A percentile compares a stretch with the other conserved stretches of the same genome.
phyloP scores from a whole-genome alignment of 2,888 invertebrate genomes.

The Napeogenes sylphis region DNA sequence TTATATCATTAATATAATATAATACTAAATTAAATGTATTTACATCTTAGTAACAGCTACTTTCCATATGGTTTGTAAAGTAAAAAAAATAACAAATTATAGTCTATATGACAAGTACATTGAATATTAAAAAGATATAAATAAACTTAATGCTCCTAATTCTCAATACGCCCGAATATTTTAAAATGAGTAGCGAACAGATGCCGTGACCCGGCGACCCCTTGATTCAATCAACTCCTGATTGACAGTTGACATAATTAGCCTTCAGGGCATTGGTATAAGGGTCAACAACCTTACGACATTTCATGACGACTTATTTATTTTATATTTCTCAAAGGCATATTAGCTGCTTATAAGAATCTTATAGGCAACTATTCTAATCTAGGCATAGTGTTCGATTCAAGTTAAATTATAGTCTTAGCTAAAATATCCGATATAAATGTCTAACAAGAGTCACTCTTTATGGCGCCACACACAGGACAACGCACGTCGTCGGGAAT shows the following conservation, averaged over 20 bases:
- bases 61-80: too few relatives aligned
- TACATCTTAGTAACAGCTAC: too few relatives aligned
- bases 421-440: conserved; percentile 31
- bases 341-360: not conserved
- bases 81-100: too few relatives aligned
- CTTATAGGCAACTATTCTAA: not conserved
- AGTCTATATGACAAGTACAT: too few relatives aligned
- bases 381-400: not conserved
- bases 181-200: conserved; percentile 7
- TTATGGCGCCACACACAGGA: conserved; percentile 51
- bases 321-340: not conserved
- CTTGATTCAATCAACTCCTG: conserved; percentile 39
- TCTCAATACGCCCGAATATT: not conserved
- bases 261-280: conserved; percentile 14
- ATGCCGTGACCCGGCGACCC: conserved; percentile 28
- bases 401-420: conserved; percentile 27
- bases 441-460: conserved; percentile 32
- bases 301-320: not conserved
- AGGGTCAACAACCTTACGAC: conserved; percentile 3
- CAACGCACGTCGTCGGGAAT: conserved; percentile 54
- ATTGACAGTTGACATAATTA: conserved; percentile 37
- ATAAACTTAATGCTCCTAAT: not conserved
- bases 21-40: too few relatives aligned
- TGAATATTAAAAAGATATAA: not conserved
- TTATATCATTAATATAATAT: too few relatives aligned